These are phyloP conservation scores for Mormyrus iriodes DNA, from an alignment of 2,113 vertebrate genomes.

Conservation along the genomic window DNA sequence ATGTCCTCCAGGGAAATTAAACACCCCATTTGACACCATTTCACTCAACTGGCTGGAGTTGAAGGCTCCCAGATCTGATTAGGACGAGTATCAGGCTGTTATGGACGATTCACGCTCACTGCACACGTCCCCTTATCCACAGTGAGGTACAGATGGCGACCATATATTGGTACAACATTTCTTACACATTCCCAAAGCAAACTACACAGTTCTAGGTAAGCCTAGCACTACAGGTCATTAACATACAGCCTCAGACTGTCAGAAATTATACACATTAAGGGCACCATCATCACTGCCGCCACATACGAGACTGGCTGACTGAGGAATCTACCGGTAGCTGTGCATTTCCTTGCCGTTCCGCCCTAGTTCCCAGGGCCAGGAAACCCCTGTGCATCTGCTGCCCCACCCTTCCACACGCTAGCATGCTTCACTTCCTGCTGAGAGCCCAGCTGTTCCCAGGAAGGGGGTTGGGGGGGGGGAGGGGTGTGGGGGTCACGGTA, in stretches of 20 bases:
- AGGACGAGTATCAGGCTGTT: neutral
- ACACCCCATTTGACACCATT: neutral
- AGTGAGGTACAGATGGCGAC: neutral
- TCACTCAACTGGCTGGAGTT: neutral
- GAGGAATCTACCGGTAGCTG: neutral
- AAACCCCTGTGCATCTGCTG: conserved; percentile 2
- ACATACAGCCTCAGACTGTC: neutral
- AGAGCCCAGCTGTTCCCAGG: conserved; percentile 1
- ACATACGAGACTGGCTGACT: neutral
- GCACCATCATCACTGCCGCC: neutral
- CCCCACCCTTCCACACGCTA: neutral
- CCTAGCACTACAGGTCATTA: neutral
- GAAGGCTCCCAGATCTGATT: neutral
- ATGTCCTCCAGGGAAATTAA: neutral
- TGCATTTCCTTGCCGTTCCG: neutral
- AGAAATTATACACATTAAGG: no score
- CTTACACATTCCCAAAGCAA: neutral
- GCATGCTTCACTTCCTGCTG: neutral
- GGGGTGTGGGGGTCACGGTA: neutral
- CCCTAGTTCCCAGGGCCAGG: neutral
- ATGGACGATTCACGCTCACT: neutral
- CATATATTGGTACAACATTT: neutral
- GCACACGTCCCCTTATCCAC: neutral
- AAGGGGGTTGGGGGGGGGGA: neutral
- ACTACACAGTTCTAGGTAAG: neutral